Base-by-base conservation (phyloP, 2,113 vertebrate species). In the Bolborhynchus lineola region DNA sequence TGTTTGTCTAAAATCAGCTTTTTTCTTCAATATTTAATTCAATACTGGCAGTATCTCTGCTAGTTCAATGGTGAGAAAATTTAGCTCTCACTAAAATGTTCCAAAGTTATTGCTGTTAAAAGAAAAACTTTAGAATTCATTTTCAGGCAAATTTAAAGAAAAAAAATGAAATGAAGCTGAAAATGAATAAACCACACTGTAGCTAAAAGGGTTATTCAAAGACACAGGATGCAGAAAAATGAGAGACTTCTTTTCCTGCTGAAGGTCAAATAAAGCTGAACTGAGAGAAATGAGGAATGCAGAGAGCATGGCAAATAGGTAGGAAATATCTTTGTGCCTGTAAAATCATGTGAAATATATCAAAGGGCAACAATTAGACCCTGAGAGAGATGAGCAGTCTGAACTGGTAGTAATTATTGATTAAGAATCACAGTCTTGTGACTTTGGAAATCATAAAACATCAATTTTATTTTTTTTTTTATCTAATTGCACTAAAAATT, bases 1-100 rank as follows among this genome's bases (percentile, higher is more conserved):
- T 78, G 4, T 82, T 95, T 95, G 52, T 81, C 82, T 86, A 88
- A 94, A 92, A 96, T 72, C 64, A 86, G 47, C 53, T 88, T 24
- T 24, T 33, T 49, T 89, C 64, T 65, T 86, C 86, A 82, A 50
- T 84, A 82, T 90, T 90, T 87, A 25, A 47, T 86, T 93, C 39
- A 39, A 39, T 39, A 39, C 39, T 39, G 39, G 39, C 39, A 39
- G 39, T 39, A 39, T 39, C 39, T 39, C 39, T 39, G 39, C 39
- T 39, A 39, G 59, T 85, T 88, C 41, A 83, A 88, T 90, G 28
- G 31, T 86, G 76, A 78, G 33, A 88, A 81, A 93, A 88, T 60
- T 78, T 33, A 59, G 42, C 86, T 88, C 47, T 93, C 33, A 47
- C 13, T 81, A 47, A 78, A 88, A 84, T 3, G 2, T 81, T 88